These are phyloP conservation scores for Arctocebus calabarensis DNA, from an alignment of 2,797 vertebrate species.

Conservation along the genomic window DNA sequence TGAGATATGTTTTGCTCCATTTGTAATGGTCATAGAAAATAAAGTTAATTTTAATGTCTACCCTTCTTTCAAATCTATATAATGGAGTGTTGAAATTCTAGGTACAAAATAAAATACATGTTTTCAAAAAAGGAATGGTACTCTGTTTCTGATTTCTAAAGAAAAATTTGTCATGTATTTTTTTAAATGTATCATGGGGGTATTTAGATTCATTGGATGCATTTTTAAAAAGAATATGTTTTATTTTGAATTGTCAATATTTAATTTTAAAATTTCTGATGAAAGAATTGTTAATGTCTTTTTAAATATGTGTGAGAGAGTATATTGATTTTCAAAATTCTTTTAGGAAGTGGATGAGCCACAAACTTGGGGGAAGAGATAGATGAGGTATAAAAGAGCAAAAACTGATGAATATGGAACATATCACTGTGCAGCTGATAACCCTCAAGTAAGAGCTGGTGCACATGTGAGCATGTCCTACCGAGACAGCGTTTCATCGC, in stretches of 20 bases:
- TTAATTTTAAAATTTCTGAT: slow-evolving; percentile 52
- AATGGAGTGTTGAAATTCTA: neutral
- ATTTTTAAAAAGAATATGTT: neutral
- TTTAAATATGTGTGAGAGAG: neutral
- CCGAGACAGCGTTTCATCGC: neutral
- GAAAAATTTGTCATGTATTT: neutral
- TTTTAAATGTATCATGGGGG: neutral
- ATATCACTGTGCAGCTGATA: neutral
- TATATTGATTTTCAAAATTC: slow-evolving; percentile 6
- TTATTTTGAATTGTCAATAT: slow-evolving; percentile 2
- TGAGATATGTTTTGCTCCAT: slow-evolving; percentile 14
- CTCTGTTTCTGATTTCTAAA: slow-evolving; percentile 44
- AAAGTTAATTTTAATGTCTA: neutral
- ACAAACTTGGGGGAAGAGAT: neutral
- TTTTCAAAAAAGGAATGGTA: neutral
- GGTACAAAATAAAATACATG: neutral
- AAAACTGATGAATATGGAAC: neutral
- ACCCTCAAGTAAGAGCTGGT: neutral
- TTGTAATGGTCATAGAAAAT: neutral
- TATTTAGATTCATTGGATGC: neutral
- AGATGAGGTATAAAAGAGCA: neutral
- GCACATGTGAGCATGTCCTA: neutral
- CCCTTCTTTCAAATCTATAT: neutral
- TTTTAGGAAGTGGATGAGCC: neutral
- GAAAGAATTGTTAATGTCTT: neutral